Base-by-base conservation (phyloP, 2,888 invertebrate genomes). In the Aphidius colemani region DNA sequence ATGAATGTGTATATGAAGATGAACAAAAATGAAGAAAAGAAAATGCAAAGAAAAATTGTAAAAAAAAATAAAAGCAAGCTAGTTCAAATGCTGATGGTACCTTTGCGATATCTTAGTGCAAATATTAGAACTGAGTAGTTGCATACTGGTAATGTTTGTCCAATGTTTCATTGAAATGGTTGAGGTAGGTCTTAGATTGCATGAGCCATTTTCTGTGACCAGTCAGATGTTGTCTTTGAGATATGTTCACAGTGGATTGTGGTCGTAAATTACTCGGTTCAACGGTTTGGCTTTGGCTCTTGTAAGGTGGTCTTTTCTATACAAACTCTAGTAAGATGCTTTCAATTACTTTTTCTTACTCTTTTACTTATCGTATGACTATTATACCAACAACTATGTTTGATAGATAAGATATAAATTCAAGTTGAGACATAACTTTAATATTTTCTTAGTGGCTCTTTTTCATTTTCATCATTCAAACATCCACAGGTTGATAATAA, bases 171-270 rank as follows among this genome's bases (percentile, higher is more conserved):
- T 61, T 44, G 55, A 46, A 11, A 39, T 55, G 56, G 56, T 64
- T 65, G 67, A 67, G 30, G 30, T 78, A 75, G 75, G 71, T 72
- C 71, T 74, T 78, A 79, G 78, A 80, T 79, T 80, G 79, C 78
- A 78, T 76, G 76, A 78, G 79, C 77, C 80, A 81, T 79, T 81
- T 80, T 71, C 78, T 74, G 78, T 76, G 78, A 78, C 77, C 75
- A 73, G 73, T 71, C 74, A 78, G 79, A 80, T 80, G 76, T 76
- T 74, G 72, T 76, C 79, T 81, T 78, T 76, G 77, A 80, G 78
- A 80, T 81, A 78, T 70, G 66, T 72, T 63, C 66, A 64, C 65
- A 59, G 67, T 65, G 67, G 68, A 61, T 67, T 46, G 57, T 39
- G 30, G 50, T 64, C 49, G 71, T 68, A 67, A 68, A 69, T 66